Evolutionary conservation across 2,888 invertebrate genomes (phyloP), one percentile per base, ranked within the genome.

Genomic region (Chaetogeoica ovagalla): DNA sequence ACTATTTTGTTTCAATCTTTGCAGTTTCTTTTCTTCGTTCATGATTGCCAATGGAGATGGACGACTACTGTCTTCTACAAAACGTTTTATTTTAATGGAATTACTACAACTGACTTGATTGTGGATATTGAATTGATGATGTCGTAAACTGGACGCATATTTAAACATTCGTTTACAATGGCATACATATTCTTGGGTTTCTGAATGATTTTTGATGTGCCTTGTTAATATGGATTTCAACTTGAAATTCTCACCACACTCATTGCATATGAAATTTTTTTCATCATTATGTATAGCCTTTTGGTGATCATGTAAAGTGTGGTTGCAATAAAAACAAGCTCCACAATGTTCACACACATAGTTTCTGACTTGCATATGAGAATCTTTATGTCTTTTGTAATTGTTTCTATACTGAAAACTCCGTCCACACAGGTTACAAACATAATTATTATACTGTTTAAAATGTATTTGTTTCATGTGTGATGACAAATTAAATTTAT

Each of bases 301-400:
- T 57, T 57, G 79, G 1, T 79, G 79, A 57, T 79, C 79, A 39
- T 43, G 55, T 9, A 79, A 43, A 19, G 79, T 63, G 0, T 70
- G 23, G 43, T 79, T 79, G 3, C 70, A 71, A 79, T 79, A 79
- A 43, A 79, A 79, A 79, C 79, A 79, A 4, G 79, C 79, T 63
- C 79, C 79, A 71, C 79, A 79, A 21, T 70, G 39, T 79, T 79
- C 79, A 43, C 79, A 79, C 4, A 79, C 79, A 63, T 63, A 79
- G 37, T 79, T 63, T 39, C 79, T 70, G 43, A 79, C 62, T 79
- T 79, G 70, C 43, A 79, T 60, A 57, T 79, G 79, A 4, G 79
- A 79, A 63, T 79, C 71, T 79, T 79, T 71, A 39, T 79, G 79
- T 23, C 79, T 62, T 71, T 79, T 79, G 43, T 71, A 79, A n/a